Percentiles rank a stretch among this genome's conserved stretches.
These are phyloP conservation scores for Erythrocercus mccallii DNA, from an alignment of 2,113 vertebrate genomes.

Conservation along the genomic window DNA sequence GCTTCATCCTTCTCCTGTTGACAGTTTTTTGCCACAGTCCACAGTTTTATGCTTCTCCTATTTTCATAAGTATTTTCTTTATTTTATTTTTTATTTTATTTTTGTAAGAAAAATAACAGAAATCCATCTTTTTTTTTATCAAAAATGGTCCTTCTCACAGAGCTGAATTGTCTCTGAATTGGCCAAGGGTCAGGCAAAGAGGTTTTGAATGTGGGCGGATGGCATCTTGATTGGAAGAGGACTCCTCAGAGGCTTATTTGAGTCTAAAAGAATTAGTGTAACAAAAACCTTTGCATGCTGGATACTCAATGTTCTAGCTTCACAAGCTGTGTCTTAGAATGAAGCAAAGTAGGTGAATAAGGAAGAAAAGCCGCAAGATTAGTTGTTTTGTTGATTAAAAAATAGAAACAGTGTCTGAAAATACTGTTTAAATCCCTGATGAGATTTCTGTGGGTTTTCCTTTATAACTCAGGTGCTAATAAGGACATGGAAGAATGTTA, in stretches of 20 bases:
- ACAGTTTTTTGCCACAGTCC: background rate
- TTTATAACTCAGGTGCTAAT: background rate
- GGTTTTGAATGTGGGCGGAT: background rate
- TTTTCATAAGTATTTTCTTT: background rate
- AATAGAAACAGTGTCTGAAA: background rate
- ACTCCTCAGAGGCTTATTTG: background rate
- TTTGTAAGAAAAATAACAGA: background rate
- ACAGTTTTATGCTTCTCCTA: background rate
- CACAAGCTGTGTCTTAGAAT: background rate
- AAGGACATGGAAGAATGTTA: background rate
- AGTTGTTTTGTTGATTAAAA: background rate
- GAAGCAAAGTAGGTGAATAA: background rate
- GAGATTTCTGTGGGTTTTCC: background rate
- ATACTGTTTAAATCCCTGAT: background rate
- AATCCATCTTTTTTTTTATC: background rate
- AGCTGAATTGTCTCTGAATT: background rate
- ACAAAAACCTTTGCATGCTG: background rate
- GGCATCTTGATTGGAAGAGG: background rate
- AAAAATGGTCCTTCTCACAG: background rate
- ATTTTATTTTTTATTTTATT: background rate
- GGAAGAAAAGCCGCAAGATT: background rate
- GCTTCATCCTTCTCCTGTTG: background rate
- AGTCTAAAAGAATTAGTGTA: background rate
- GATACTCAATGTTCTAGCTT: background rate
- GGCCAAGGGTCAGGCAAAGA: background rate